Evolutionary conservation across 2,797 vertebrate genomes (phyloP), one percentile per base, ranked within the genome.

Genomic region (Pseudotriccus pelzelni): DNA sequence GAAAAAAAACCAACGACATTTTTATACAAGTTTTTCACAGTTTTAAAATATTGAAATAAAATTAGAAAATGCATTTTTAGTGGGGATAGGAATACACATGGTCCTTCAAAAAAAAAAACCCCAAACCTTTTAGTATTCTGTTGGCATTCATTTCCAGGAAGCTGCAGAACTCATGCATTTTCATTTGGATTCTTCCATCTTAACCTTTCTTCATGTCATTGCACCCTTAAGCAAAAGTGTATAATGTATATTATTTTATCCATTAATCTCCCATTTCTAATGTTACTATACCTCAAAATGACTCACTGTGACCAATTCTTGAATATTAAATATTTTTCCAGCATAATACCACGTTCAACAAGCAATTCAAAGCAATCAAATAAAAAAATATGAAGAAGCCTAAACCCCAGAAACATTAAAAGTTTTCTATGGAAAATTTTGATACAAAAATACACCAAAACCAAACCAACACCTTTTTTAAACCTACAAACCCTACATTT

Each of bases 121-220:
- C 12, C 9, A 63, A 84, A 79, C 3, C 3, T 56, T 81, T 93
- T 83, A 87, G 14, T 87, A 95, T 93, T 96, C 88, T 77, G 14
- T 24, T 53, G 14, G 28, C 74, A 76, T 79, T 66, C 22, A 50
- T 85, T 69, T 70, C 90, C 70, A 91, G 56, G 74, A 88, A 92
- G 47, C 70, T 52, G 37, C 52, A 85, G 59, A 96, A 93, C 46
- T 90, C 66, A 68, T 62, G 46, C 41, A 93, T 97, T 94, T 95
- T 95, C 84, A 95, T 95, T 92, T 89, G 87, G 68, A 73, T 87
- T 73, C 49, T 74, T 90, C 72, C 39, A 78, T 83, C 68, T 89
- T 92, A 97, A 93, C 87, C 75, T 95, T 96, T 89, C 60, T 41
- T 90, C 64, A 32, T 93, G 87, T 66, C 86, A 63, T 22, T 83